Conservation (phyloP, 2,888 invertebrate species). For the Lithophane socia region DNA sequence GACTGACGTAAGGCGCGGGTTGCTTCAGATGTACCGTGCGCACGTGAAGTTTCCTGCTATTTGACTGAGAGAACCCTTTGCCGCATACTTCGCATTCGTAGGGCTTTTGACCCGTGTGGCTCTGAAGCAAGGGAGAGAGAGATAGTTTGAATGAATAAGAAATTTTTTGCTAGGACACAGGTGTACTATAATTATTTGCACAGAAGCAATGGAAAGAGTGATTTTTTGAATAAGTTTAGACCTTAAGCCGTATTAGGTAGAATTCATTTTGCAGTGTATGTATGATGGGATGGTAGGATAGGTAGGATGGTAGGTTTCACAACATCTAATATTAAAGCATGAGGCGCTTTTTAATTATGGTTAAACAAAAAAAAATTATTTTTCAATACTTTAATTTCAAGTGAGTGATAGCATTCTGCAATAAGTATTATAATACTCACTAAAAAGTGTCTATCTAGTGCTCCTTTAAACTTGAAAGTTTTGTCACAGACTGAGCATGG, state of each 20-base stretch:
- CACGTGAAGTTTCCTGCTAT: constrained; percentile 75
- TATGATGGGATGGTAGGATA: too few relatives aligned
- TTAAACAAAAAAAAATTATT: too few relatives aligned
- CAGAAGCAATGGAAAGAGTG: neutral
- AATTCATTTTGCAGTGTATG: neutral
- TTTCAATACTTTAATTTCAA: neutral
- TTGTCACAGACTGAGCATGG: constrained; percentile 78
- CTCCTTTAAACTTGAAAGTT: constrained; percentile 81
- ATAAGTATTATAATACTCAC: constrained; percentile 60
- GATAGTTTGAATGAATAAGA: neutral
- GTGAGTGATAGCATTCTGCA: neutral
- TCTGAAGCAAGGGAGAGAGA: constrained; percentile 56
- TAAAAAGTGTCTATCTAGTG: constrained; percentile 78
- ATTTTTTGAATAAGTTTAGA: neutral
- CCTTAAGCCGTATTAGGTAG: too few relatives aligned
- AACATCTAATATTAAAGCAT: neutral
- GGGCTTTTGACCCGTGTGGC: constrained; percentile 70
- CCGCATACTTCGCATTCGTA: constrained; percentile 73
- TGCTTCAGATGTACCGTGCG: constrained; percentile 74
- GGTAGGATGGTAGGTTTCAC: too few relatives aligned
- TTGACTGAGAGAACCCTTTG: constrained; percentile 73
- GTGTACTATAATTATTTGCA: neutral
- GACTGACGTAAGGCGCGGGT: constrained; percentile 79
- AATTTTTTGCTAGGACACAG: neutral
- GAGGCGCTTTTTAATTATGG: too few relatives aligned